Evolutionary conservation across 1,140 invertebrate species (phyloP).

Genomic region (Teleogryllus occipitalis): DNA sequence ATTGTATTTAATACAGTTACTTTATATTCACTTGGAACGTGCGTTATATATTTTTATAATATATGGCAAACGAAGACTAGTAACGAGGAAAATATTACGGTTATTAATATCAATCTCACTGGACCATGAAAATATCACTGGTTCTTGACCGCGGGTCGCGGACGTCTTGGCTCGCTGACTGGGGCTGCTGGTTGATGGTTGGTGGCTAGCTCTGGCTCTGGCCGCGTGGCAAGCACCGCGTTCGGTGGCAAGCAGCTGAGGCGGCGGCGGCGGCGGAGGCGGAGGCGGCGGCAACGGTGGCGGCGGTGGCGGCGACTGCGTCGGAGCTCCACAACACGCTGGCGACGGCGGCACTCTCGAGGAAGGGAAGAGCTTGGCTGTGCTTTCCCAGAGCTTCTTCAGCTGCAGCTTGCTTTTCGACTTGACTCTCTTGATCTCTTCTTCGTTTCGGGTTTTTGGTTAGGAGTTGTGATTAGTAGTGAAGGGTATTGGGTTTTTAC

Average conservation of each 20-base stretch:
- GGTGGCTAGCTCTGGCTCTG: no score
- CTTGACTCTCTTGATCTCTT: background rate
- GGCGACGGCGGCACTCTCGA: no score
- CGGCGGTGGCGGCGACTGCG: background rate
- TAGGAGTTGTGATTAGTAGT: background rate
- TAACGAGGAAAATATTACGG: conserved; percentile 24
- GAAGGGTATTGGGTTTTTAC: background rate
- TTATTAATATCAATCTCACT: conserved; percentile 23
- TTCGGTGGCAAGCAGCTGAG: no score
- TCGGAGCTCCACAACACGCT: no score
- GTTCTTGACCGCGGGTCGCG: background rate
- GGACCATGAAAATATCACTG: conserved; percentile 23
- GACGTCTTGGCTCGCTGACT: background rate
- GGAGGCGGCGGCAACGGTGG: background rate
- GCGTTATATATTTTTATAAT: conserved; percentile 17
- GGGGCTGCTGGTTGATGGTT: no score
- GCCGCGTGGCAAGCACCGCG: background rate
- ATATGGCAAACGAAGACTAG: conserved; percentile 23
- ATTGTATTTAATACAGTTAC: background rate
- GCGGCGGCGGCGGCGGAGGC: background rate
- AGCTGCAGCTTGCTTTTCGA: background rate
- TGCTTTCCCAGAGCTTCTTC: background rate
- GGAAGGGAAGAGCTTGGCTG: background rate
- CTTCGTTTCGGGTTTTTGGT: background rate
- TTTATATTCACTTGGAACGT: conserved; percentile 20